These are phyloP conservation scores for Eupeodes luniger DNA, from an alignment of 2,888 invertebrate genomes.

Conservation along the genomic window DNA sequence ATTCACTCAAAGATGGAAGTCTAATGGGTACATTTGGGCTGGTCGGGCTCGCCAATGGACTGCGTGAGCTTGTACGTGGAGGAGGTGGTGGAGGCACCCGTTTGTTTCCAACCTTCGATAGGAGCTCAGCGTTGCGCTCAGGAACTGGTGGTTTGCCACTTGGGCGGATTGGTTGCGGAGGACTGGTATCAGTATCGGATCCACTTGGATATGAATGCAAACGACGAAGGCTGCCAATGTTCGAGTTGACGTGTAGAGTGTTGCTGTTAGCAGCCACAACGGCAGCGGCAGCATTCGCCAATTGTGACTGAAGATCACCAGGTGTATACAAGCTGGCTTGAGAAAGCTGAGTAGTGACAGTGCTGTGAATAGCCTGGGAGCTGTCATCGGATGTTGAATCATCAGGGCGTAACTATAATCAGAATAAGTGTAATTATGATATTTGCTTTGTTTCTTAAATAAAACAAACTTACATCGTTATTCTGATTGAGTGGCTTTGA, in stretches of 20 bases:
- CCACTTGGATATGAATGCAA: constrained; percentile 94
- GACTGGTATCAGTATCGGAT: constrained; percentile 91
- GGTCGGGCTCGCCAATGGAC: constrained; percentile 93
- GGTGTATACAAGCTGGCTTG: constrained; percentile 83
- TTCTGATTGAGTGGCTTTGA: constrained; percentile 87
- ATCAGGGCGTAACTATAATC: constrained; percentile 82
- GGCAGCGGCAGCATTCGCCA: constrained; percentile 65
- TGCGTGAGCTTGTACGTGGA: constrained; percentile 94
- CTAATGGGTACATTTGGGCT: constrained; percentile 88
- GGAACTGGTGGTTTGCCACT: constrained; percentile 91
- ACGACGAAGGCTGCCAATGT: constrained; percentile 87
- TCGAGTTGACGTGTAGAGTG: constrained; percentile 80
- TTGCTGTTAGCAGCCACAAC: constrained; percentile 84
- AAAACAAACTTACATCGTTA: constrained; percentile 80
- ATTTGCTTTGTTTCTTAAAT: not conserved
- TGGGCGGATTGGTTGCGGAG: constrained; percentile 88
- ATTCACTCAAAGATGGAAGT: constrained; percentile 84
- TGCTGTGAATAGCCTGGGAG: constrained; percentile 83
- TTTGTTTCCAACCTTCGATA: constrained; percentile 89
- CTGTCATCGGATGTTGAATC: constrained; percentile 84
- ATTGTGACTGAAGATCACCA: constrained; percentile 78
- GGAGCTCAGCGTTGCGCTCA: constrained; percentile 91
- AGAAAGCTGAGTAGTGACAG: constrained; percentile 84
- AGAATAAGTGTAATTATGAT: not conserved
- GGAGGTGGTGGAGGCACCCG: constrained; percentile 96